phyloP scores from a whole-genome alignment of 1,140 invertebrate genomes.

The Aphaenogaster rudis region DNA sequence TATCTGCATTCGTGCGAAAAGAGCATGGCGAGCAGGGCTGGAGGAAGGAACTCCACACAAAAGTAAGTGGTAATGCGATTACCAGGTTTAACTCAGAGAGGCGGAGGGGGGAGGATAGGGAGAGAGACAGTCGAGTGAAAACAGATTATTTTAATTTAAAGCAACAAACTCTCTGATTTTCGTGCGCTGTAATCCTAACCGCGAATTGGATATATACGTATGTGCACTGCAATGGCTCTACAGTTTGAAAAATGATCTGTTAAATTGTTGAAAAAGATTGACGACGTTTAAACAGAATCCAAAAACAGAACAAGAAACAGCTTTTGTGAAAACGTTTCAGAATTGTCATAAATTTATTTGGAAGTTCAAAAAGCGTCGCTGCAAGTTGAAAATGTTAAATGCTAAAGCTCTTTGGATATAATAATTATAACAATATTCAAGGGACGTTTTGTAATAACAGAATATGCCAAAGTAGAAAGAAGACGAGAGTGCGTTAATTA shows the following conservation, averaged over 20 bases:
- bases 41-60: constrained; percentile 29
- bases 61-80: constrained; percentile 79
- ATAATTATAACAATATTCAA: constrained; percentile 40
- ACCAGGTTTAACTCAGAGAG: constrained; percentile 71
- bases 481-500: constrained; percentile 43
- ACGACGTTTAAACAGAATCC: neutral
- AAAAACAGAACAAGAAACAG: neutral
- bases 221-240: constrained; percentile 17
- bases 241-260: constrained; percentile 38
- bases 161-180: constrained; percentile 75
- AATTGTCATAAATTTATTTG: neutral
- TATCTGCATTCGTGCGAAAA: constrained; percentile 1
- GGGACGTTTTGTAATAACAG: neutral
- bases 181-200: constrained; percentile 59
- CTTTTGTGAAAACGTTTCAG: neutral
- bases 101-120: too few relatives aligned
- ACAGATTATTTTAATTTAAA: constrained; percentile 79
- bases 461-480: constrained; percentile 17
- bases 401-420: constrained; percentile 16
- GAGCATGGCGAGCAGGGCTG: neutral
- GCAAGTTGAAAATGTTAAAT: constrained; percentile 37
- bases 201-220: constrained; percentile 42
- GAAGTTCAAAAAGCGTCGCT: constrained; percentile 10
- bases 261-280: neutral
- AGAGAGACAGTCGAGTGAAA: constrained; percentile 68